These are phyloP conservation scores for Typhlichthys eigenmanni DNA, from an alignment of 2,797 vertebrate species.

Conservation along the genomic window DNA sequence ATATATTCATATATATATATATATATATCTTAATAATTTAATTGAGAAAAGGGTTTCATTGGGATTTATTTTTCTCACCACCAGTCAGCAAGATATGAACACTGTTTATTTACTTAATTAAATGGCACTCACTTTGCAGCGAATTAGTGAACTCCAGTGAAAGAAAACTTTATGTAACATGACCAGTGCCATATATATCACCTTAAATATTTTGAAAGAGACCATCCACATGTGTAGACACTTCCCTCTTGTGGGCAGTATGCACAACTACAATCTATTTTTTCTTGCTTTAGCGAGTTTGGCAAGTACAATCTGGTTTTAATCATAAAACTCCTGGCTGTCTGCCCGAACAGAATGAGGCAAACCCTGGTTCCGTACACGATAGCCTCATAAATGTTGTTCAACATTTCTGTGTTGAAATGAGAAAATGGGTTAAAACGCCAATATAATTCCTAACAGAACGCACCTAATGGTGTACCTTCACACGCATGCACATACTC, in stretches of 20 bases:
- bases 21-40: neutral
- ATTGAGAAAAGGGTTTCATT: neutral
- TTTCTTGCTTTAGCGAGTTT: constrained; percentile 53
- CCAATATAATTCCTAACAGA: neutral
- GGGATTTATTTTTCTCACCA: no score
- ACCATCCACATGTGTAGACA: constrained; percentile 36
- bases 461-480: no score
- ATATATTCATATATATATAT: no score
- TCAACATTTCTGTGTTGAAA: constrained; percentile 27
- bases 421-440: neutral
- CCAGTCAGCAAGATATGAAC: neutral
- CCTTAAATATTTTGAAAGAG: constrained; percentile 34
- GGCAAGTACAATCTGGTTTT: constrained; percentile 79
- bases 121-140: no score
- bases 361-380: constrained; percentile 69
- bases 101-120: no score
- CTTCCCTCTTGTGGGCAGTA: constrained; percentile 78
- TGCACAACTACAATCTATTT: constrained; percentile 74
- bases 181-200: constrained; percentile 9
- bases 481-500: no score
- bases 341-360: constrained; percentile 64
- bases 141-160: no score
- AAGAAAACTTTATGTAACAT: neutral
- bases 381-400: constrained; percentile 67
- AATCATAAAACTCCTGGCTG: constrained; percentile 76